Conservation (phyloP, 2,888 invertebrate genomes). For the Anorthoa munda region DNA sequence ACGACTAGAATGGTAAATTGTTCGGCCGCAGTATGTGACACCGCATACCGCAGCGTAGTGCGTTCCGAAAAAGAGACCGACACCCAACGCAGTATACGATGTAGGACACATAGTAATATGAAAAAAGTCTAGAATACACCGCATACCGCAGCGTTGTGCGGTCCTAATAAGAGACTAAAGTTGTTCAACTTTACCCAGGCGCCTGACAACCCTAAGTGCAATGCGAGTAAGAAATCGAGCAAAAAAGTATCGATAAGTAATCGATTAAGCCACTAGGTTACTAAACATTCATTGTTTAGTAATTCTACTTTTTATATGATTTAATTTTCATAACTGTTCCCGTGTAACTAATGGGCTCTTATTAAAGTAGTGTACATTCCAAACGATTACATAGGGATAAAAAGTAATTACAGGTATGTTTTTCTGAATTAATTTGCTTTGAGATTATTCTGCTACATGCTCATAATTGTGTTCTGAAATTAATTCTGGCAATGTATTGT, state of each 20-base stretch:
- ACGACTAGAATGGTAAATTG: no score
- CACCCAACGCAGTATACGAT: no score
- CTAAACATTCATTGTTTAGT: constrained; percentile 57
- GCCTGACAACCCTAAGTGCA: constrained; percentile 2
- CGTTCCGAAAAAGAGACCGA: no score
- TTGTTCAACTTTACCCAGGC: not conserved
- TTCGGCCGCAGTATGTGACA: no score
- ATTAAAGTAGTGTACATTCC: constrained; percentile 38
- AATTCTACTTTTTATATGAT: constrained; percentile 45
- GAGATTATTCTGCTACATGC: constrained; percentile 17
- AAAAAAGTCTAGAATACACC: no score
- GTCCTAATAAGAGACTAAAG: no score
- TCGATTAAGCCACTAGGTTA: constrained; percentile 59
- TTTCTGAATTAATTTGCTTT: constrained; percentile 5
- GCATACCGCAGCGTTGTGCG: no score
- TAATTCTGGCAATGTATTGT: constrained; percentile 15
- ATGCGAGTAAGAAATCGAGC: constrained; percentile 47
- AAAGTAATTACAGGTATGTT: constrained; percentile 13
- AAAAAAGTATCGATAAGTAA: constrained; percentile 54
- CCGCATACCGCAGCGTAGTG: no score
- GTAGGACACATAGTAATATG: no score
- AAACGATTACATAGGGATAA: constrained; percentile 32
- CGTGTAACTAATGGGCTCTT: constrained; percentile 32
- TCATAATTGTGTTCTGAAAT: constrained; percentile 1
- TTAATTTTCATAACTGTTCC: constrained; percentile 49